Evolutionary conservation across 1,140 invertebrate genomes (phyloP).

Genomic region (Paracyclopina nana): DNA sequence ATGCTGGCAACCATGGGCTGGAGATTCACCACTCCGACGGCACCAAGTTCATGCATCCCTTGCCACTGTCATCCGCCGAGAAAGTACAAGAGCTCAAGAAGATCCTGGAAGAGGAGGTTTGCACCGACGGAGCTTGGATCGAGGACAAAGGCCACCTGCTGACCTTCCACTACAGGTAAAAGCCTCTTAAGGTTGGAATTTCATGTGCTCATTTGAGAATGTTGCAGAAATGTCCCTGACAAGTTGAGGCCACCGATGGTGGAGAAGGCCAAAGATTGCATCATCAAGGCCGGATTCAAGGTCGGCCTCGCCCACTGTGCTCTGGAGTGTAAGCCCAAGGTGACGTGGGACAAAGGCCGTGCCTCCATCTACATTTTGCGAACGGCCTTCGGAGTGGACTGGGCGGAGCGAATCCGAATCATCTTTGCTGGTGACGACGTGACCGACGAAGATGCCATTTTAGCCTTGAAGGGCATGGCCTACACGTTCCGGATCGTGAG

Average conservation of each 20-base stretch:
- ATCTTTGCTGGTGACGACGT: constrained; percentile 74
- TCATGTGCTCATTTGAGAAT: too few relatives aligned
- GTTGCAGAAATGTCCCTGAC: too few relatives aligned
- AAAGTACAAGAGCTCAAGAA: constrained; percentile 56
- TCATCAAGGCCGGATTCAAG: constrained; percentile 47
- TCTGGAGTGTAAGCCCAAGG: constrained; percentile 64
- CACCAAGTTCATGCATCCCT: constrained; percentile 69
- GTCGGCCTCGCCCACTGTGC: constrained; percentile 48
- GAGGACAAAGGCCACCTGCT: constrained; percentile 70
- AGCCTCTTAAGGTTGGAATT: too few relatives aligned
- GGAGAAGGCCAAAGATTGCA: constrained; percentile 44
- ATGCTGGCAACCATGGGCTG: constrained; percentile 70
- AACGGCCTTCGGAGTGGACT: constrained; percentile 69
- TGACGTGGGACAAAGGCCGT: constrained; percentile 72
- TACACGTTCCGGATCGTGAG: constrained; percentile 68
- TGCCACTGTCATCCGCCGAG: constrained; percentile 60
- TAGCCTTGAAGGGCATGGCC: constrained; percentile 51
- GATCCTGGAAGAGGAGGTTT: constrained; percentile 56
- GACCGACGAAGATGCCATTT: constrained; percentile 77
- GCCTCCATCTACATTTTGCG: constrained; percentile 72
- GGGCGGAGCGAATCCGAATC: constrained; percentile 67
- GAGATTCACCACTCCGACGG: constrained; percentile 74
- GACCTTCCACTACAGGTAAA: constrained; percentile 70
- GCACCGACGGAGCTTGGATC: constrained; percentile 68
- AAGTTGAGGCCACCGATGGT: constrained; percentile 36